Evolutionary conservation across 2,113 vertebrate species (phyloP).

Genomic region (Picathartes gymnocephalus): DNA sequence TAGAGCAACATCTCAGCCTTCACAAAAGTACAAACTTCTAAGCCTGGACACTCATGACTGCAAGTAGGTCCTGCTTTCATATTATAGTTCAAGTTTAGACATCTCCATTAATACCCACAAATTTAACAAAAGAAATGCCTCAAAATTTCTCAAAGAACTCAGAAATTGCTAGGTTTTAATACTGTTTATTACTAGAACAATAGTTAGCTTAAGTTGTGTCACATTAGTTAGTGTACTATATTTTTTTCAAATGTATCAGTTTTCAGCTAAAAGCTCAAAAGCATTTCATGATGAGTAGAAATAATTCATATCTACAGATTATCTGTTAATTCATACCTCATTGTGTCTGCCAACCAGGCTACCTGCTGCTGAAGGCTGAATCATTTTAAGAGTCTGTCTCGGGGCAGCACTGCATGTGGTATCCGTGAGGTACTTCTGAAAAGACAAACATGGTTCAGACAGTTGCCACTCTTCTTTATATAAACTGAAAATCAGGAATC

Average conservation of each 20-base stretch:
- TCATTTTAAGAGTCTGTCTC: slow-evolving; percentile 84
- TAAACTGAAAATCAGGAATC: not conserved
- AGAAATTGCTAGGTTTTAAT: not conserved
- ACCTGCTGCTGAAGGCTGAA: slow-evolving; percentile 80
- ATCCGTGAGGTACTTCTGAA: slow-evolving; percentile 73
- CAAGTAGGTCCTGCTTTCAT: not conserved
- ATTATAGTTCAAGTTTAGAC: not conserved
- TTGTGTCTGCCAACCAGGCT: slow-evolving; percentile 76
- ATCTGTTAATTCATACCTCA: slow-evolving; percentile 72
- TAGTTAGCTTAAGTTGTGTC: not conserved
- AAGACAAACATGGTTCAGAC: not conserved
- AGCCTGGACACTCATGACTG: not conserved
- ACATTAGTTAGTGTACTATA: fast-evolving
- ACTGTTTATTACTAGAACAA: not conserved
- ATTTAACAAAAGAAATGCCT: not conserved
- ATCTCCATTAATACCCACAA: not conserved
- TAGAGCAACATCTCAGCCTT: not conserved
- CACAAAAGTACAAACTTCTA: not conserved
- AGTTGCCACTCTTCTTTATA: not conserved
- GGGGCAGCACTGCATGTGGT: slow-evolving; percentile 44
- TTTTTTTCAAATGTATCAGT: not conserved
- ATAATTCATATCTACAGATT: not conserved
- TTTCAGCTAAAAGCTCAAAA: not conserved
- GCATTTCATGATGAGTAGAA: not conserved
- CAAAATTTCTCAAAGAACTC: not conserved